Conservation (phyloP, 2,113 vertebrate species). For the Dromiciops gliroides region DNA sequence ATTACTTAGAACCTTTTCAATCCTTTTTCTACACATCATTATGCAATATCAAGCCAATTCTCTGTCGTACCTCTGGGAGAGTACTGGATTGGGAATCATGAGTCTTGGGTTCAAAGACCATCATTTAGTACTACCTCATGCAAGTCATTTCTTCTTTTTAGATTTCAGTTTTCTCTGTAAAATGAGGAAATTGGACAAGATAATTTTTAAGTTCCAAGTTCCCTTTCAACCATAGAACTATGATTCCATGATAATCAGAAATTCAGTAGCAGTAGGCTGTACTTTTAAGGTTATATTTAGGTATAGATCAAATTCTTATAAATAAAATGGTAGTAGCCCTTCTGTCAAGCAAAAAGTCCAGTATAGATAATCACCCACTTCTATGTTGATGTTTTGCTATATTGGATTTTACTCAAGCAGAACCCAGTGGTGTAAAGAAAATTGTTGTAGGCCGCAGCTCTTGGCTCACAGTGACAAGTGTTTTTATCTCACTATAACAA, state of each 20-base stretch:
- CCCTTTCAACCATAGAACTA: neutral
- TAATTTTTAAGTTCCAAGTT: neutral
- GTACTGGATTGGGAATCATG: neutral
- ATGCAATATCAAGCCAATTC: neutral
- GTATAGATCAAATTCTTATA: constrained; percentile 35
- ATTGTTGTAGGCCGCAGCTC: constrained; percentile 71
- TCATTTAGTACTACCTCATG: neutral
- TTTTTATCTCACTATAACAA: constrained; percentile 73
- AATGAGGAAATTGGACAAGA: neutral
- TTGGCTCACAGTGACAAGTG: constrained; percentile 61
- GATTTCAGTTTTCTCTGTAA: neutral
- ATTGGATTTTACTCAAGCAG: constrained; percentile 70
- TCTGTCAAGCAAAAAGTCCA: constrained; percentile 45
- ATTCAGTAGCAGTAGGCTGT: neutral
- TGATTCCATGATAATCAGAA: neutral
- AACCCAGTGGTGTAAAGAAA: constrained; percentile 64
- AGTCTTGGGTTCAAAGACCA: neutral
- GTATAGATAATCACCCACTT: constrained; percentile 23
- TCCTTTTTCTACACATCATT: constrained; percentile 24
- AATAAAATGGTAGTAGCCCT: constrained; percentile 43
- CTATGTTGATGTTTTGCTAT: constrained; percentile 65
- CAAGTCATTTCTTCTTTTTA: neutral
- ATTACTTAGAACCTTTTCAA: constrained; percentile 60
- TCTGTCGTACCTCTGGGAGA: neutral
- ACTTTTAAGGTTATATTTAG: constrained; percentile 27